Evolutionary conservation across 2,888 invertebrate genomes (phyloP).

Genomic region (Nephrotoma guestfalica): DNA sequence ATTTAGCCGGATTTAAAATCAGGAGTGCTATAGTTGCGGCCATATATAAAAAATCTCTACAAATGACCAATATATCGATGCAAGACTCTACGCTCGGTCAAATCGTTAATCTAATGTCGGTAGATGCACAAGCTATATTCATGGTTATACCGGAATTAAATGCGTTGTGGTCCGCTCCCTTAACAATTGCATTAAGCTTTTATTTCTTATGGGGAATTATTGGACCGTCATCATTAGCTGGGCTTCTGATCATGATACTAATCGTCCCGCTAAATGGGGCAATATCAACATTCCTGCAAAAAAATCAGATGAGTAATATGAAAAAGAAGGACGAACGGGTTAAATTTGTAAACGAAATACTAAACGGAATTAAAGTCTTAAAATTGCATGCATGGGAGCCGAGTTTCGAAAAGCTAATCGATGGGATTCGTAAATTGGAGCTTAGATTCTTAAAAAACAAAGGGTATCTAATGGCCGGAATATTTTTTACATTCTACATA

Average conservation of each 20-base stretch:
- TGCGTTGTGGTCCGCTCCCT: constrained; percentile 35
- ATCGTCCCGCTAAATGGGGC: constrained; percentile 37
- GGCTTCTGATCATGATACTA: constrained; percentile 33
- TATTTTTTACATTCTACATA: constrained; percentile 43
- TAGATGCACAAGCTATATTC: constrained; percentile 35
- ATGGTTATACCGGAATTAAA: constrained; percentile 32
- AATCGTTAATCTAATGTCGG: constrained; percentile 37
- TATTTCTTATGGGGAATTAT: constrained; percentile 35
- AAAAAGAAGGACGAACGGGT: constrained; percentile 39
- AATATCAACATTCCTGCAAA: constrained; percentile 33
- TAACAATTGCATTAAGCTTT: constrained; percentile 38
- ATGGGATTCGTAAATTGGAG: constrained; percentile 40
- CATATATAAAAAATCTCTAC: constrained; percentile 38
- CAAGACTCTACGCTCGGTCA: constrained; percentile 34
- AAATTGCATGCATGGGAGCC: constrained; percentile 48
- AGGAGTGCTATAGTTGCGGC: constrained; percentile 37
- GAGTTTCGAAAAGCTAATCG: constrained; percentile 41
- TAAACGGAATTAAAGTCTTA: constrained; percentile 42
- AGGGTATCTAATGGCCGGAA: constrained; percentile 37
- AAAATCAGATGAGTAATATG: constrained; percentile 36
- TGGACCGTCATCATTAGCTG: constrained; percentile 43
- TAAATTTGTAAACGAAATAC: constrained; percentile 40
- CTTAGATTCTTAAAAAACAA: constrained; percentile 38
- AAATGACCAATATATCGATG: constrained; percentile 27
- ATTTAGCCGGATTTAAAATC: constrained; percentile 40